phyloP scores from a whole-genome alignment of 2,113 vertebrate species.

The Lophura nycthemera region DNA sequence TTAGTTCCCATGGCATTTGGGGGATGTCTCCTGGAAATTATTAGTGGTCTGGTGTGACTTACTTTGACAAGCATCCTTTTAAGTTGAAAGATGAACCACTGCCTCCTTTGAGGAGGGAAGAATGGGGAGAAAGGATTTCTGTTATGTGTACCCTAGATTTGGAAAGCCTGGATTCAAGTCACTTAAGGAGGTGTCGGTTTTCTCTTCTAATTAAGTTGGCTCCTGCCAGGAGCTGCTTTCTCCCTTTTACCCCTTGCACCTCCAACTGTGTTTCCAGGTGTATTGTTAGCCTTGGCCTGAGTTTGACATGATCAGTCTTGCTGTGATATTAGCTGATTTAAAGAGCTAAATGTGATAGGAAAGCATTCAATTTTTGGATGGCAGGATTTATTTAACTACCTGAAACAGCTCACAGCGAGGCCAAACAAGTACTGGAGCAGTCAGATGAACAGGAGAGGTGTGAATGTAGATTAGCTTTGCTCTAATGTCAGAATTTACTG shows the following conservation, averaged over 20 bases:
- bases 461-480: neutral
- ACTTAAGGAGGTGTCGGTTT: neutral
- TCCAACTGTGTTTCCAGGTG: neutral
- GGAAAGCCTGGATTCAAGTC: neutral
- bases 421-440: neutral
- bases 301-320: neutral
- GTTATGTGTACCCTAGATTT: neutral
- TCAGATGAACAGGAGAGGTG: neutral
- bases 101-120: neutral
- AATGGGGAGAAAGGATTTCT: neutral
- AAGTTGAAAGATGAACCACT: neutral
- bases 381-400: neutral
- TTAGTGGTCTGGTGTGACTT: neutral
- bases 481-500: neutral
- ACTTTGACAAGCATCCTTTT: neutral
- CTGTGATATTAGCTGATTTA: neutral
- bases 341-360: neutral
- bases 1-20: neutral
- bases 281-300: neutral
- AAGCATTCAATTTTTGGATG: neutral
- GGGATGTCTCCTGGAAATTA: neutral
- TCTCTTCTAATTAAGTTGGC: neutral
- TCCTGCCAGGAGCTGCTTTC: neutral
- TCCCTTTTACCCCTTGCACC: neutral
- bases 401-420: neutral